Base-by-base conservation (phyloP, 2,888 invertebrate genomes). In the Mesochorus sp. region DNA sequence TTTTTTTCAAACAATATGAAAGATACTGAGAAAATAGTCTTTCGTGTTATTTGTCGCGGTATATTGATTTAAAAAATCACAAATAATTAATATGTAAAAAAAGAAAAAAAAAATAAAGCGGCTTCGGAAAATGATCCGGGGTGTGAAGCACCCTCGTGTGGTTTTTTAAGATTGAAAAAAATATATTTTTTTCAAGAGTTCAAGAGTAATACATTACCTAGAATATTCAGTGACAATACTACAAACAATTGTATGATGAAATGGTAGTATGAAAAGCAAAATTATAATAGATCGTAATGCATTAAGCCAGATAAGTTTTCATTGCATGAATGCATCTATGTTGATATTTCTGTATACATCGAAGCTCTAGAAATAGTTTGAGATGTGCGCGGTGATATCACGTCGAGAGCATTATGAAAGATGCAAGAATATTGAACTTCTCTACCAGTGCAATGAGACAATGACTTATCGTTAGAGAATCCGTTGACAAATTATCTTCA, bases 401-500 rank as follows among this genome's bases (percentile, higher is more conserved):
- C 28, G 62, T 28, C 51, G 26, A n/a, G 51, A 21, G 12, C 53
- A 61, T n/a, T n/a, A 26, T 26, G 19, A 34, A 19, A 19, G 8
- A 28, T 12, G 31, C n/a, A 10, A 64, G 31, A 19, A 26, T 34
- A 53, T 66, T 21, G 47, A 17, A 42, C 47, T 28, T 19, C 37
- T 21, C 31, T 6, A 19, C n/a, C 12, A 19, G 34, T 70, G 59
- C 76, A 78, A 80, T 78, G 61, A 72, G 71, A 80, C 67, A 75
- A 74, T 77, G 71, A 77, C 59, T 61, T 39, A 77, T 77, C 47
- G 62, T 42, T n/a, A 10, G 55, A 37, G 31, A 68, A 78, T 21
- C 17, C 57, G 28, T 59, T 72, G 78, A 78, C 68, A 75, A 66
- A 80, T 80, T 74, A 62, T 74, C 77, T 49, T 62, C 14, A 39